phyloP scores from a whole-genome alignment of 2,113 vertebrate genomes.

The Pygathrix nemaeus region DNA sequence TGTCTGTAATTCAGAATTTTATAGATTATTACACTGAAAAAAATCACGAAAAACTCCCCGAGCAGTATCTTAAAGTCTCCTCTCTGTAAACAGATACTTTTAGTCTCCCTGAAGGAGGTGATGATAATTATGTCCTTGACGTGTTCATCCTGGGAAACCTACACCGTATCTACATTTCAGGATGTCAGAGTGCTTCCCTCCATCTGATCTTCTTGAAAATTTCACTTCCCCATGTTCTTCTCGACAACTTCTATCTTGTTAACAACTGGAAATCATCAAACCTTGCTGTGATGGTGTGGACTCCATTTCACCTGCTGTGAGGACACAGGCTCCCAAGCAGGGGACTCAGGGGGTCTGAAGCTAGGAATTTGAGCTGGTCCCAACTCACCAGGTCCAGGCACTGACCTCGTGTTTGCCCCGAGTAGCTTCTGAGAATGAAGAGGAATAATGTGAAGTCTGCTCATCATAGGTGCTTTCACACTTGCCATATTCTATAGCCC shows the following conservation, averaged over 20 bases:
- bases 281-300: not conserved
- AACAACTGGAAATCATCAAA: not conserved
- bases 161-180: not conserved
- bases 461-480: not conserved
- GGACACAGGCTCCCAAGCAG: not conserved
- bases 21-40: not conserved
- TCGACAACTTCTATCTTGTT: too few species aligned
- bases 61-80: accelerated
- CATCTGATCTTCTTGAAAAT: not conserved
- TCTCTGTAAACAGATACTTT: too few species aligned
- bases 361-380: not conserved
- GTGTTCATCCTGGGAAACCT: not conserved
- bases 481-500: not conserved
- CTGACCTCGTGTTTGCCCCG: not conserved
- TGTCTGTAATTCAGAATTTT: not conserved
- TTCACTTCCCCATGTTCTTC: not conserved
- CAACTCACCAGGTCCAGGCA: too few species aligned
- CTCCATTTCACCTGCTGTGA: not conserved
- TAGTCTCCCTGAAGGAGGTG: not conserved
- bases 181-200: not conserved
- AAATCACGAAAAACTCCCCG: not conserved
- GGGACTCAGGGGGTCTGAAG: not conserved
- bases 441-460: not conserved
- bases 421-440: too few species aligned
- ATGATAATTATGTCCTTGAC: not conserved